These are phyloP conservation scores for Apodemia zela DNA, from an alignment of 2,888 invertebrate genomes.

Conservation along the genomic window DNA sequence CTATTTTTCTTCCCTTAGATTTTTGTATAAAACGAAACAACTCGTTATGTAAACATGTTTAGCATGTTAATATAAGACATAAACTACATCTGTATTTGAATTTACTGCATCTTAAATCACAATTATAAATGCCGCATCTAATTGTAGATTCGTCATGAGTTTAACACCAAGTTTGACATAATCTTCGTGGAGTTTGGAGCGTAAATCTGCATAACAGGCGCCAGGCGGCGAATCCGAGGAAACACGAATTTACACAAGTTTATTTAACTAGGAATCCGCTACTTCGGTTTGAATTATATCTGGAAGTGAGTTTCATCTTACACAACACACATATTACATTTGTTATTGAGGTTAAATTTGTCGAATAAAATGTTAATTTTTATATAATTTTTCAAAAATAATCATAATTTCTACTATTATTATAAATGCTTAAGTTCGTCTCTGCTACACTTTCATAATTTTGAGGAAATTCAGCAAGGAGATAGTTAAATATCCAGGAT, in stretches of 20 bases:
- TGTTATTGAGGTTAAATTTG: too few relatives aligned
- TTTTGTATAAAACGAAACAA: too few relatives aligned
- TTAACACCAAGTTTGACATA: constrained; percentile 16
- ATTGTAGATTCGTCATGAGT: constrained; percentile 14
- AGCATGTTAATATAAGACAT: neutral
- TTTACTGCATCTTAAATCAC: constrained; percentile 8
- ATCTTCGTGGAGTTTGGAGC: constrained; percentile 15
- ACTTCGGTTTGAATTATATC: constrained; percentile 1
- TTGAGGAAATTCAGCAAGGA: too few relatives aligned
- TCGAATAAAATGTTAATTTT: too few relatives aligned
- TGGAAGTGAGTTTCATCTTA: neutral
- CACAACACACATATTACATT: too few relatives aligned
- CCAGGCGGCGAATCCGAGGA: constrained; percentile 8
- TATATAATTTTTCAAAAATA: too few relatives aligned
- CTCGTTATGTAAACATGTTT: too few relatives aligned
- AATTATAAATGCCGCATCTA: constrained; percentile 11
- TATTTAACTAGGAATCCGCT: constrained; percentile 9
- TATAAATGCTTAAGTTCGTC: too few relatives aligned
- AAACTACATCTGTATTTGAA: neutral
- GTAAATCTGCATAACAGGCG: constrained; percentile 15
- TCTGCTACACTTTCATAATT: too few relatives aligned
- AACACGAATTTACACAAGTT: constrained; percentile 16
- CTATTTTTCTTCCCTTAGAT: too few relatives aligned
- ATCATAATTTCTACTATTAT: too few relatives aligned
- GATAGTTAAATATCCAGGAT: too few relatives aligned